A percentile compares a stretch with the other conserved stretches of the same genome.
These are phyloP conservation scores for Sweltsa coloradensis DNA, from an alignment of 1,140 invertebrate genomes.

Conservation along the genomic window DNA sequence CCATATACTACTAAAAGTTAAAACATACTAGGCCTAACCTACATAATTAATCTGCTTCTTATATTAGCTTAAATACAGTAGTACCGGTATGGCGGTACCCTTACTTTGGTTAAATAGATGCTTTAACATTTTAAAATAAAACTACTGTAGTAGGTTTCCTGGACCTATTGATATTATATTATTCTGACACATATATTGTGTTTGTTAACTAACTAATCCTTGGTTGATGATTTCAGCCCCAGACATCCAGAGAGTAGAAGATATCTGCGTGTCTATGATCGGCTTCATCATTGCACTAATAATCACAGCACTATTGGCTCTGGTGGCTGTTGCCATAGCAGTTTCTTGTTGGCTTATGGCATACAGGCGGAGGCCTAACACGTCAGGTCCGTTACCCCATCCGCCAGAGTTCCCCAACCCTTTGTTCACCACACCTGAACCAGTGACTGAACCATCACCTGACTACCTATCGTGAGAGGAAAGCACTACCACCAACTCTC, in stretches of 20 bases:
- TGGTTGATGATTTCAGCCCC: conserved; percentile 37
- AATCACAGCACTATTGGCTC: conserved; percentile 77
- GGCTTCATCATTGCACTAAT: conserved; percentile 85
- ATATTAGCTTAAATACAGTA: too few relatives aligned
- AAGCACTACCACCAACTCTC: too few relatives aligned
- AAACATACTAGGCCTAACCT: too few relatives aligned
- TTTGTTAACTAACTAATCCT: too few relatives aligned
- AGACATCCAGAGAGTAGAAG: conserved; percentile 54
- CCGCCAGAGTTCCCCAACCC: conserved; percentile 91
- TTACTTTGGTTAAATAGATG: too few relatives aligned
- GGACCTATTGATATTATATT: too few relatives aligned
- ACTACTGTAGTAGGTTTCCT: too few relatives aligned
- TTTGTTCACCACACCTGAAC: conserved; percentile 74
- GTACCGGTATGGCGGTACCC: too few relatives aligned
- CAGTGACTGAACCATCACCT: conserved; percentile 61
- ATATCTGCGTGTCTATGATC: conserved; percentile 87
- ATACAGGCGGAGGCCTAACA: conserved; percentile 72
- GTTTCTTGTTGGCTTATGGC: conserved; percentile 93
- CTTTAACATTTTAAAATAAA: too few relatives aligned
- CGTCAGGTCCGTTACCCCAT: conserved; percentile 79
- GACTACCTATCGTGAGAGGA: conserved; percentile 43
- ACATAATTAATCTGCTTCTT: too few relatives aligned
- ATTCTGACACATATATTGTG: too few relatives aligned
- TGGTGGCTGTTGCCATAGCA: conserved; percentile 85
- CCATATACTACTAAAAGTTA: too few relatives aligned